These are phyloP conservation scores for Manis javanica DNA, from an alignment of 2,797 vertebrate species.

Conservation along the genomic window DNA sequence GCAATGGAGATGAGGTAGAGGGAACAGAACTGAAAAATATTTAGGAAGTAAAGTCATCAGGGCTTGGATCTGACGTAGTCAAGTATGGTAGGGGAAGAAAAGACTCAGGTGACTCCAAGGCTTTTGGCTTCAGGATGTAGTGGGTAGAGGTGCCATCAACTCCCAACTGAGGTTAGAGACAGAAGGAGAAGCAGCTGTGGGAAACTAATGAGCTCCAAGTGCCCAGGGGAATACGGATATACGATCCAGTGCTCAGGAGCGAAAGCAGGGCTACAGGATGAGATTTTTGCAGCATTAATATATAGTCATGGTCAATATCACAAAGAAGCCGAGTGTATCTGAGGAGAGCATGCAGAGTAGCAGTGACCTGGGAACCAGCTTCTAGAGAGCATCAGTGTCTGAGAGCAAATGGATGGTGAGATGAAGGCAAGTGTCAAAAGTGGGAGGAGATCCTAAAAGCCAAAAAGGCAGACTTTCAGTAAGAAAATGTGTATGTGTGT, in stretches of 20 bases:
- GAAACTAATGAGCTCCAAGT: neutral
- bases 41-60: neutral
- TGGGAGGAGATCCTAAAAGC: neutral
- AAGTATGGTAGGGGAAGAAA: neutral
- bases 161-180: neutral
- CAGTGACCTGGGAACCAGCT: neutral
- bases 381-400: neutral
- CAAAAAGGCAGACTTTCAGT: neutral
- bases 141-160: neutral
- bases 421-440: neutral
- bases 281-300: neutral
- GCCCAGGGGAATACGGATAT: neutral
- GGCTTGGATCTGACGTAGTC: neutral
- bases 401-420: neutral
- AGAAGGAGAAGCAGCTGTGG: neutral
- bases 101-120: neutral
- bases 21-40: neutral
- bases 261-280: neutral
- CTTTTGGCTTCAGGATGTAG: neutral
- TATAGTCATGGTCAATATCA: neutral
- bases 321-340: neutral
- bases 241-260: neutral
- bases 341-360: neutral
- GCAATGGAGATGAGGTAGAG: neutral
- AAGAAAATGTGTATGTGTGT: neutral